Conservation (phyloP, 2,113 vertebrate genomes). For the Solenodon paradoxus region DNA sequence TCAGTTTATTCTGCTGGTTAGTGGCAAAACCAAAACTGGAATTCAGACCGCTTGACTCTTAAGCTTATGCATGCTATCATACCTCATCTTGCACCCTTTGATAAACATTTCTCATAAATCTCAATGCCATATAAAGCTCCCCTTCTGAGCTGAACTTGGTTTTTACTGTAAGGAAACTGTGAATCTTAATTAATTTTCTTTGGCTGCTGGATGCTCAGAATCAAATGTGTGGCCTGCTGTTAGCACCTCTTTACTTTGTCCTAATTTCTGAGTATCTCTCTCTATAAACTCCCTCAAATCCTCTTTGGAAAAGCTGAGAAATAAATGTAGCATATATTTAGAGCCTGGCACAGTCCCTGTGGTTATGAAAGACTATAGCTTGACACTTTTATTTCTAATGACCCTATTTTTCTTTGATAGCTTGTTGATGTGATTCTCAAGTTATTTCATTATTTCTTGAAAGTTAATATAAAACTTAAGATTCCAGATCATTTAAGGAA, state of each 20-base stretch:
- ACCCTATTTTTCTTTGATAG: not conserved
- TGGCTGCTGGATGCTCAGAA: not conserved
- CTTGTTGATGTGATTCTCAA: not conserved
- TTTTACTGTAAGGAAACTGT: not conserved
- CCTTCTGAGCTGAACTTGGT: not conserved
- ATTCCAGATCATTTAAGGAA: not conserved
- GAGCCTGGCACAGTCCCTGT: not conserved
- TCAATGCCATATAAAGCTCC: not conserved
- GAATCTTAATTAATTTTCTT: not conserved
- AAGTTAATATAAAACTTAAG: not conserved
- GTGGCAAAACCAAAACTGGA: not conserved
- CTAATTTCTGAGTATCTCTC: not conserved
- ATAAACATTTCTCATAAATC: not conserved
- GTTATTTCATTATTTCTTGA: not conserved
- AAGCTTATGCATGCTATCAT: no score
- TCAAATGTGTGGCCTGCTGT: not conserved
- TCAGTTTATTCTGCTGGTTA: not conserved
- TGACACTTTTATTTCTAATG: not conserved
- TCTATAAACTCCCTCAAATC: not conserved
- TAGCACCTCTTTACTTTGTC: not conserved
- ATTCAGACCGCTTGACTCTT: not conserved
- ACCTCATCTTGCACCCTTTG: not conserved
- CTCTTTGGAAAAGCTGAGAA: not conserved
- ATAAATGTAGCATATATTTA: not conserved
- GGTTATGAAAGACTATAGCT: not conserved